Base-by-base conservation (phyloP, 1,140 invertebrate species). In the Ganaspis sp. region DNA sequence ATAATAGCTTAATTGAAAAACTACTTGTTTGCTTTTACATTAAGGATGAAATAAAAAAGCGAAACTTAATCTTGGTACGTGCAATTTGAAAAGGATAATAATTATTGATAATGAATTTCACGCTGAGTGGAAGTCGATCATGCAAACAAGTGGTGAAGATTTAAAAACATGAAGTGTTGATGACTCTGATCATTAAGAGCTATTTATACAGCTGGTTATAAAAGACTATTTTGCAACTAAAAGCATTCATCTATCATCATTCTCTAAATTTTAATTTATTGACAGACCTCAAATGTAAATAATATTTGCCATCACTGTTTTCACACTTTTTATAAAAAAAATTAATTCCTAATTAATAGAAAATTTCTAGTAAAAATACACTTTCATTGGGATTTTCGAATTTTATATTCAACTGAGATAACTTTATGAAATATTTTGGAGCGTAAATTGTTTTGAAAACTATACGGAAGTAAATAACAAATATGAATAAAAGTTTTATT, bases 91-190 rank as follows among this genome's bases (percentile, higher is more conserved):
- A 58, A 45, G 42, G 4, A 15, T 4, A 4, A 29, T 54, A n/a
- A 19, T 21, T 21, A 54, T 26, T 58, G 9, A 58, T 58, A 58
- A 58, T 58, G 21, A 9, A 58, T 23, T 58, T 12, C 21, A 58
- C 54, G 54, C 54, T 58, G 3, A 23, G 9, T 26, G 6, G 9
- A 58, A 29, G 54, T 26, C 54, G 54, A 29, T 58, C 54, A 23
- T 9, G 21, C 19, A 58, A 23, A 23, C 12, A 11, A 0, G 4
- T 26, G 15, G 11, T 9, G 9, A 15, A 58, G 54, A 15, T 58
- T 58, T 26, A 11, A 58, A 58, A 58, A 58, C 21, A 58, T 23
- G 1, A 58, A 58, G 54, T 58, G 21, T 12, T 58, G 54, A 58
- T 58, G 21, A 58, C 21, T 4, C 12, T 58, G 54, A 58, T 58